Evolutionary conservation across 1,140 invertebrate species (phyloP).

Genomic region (Tetramorium simillimum): DNA sequence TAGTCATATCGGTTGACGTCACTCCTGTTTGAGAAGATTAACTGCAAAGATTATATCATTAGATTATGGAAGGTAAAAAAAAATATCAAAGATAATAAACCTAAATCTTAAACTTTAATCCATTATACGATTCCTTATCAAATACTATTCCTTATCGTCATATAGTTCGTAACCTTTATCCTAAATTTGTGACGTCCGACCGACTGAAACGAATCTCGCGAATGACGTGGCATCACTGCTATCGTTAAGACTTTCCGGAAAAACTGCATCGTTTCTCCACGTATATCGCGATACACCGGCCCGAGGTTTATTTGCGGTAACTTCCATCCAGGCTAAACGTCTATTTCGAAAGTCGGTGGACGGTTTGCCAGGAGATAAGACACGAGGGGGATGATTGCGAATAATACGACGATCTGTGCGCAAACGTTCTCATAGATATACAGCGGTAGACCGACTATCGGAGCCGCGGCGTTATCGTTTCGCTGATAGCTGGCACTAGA

Average conservation of each 20-base stretch:
- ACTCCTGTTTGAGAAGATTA: slow-evolving; percentile 14
- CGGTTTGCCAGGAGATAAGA: slow-evolving; percentile 70
- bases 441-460: slow-evolving; percentile 50
- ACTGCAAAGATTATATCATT: background rate
- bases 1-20: background rate
- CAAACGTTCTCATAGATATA: slow-evolving; percentile 67
- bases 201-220: background rate
- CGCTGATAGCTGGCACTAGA: slow-evolving; percentile 81
- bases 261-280: slow-evolving; percentile 42
- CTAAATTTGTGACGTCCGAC: background rate
- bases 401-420: slow-evolving; percentile 67
- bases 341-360: slow-evolving; percentile 71
- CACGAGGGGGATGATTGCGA: slow-evolving; percentile 63
- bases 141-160: background rate
- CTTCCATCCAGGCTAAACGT: slow-evolving; percentile 38
- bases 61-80: background rate
- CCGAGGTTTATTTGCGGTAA: slow-evolving; percentile 31
- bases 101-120: slow-evolving; percentile 3
- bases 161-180: background rate
- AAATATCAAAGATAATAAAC: slow-evolving; percentile 19
- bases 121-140: slow-evolving; percentile 5
- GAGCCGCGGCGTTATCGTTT: slow-evolving; percentile 73
- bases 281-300: background rate
- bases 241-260: slow-evolving; percentile 4
- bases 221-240: background rate